phyloP scores from a whole-genome alignment of 92 coral and sea anemone genomes.

The Pocillopora grandis region DNA sequence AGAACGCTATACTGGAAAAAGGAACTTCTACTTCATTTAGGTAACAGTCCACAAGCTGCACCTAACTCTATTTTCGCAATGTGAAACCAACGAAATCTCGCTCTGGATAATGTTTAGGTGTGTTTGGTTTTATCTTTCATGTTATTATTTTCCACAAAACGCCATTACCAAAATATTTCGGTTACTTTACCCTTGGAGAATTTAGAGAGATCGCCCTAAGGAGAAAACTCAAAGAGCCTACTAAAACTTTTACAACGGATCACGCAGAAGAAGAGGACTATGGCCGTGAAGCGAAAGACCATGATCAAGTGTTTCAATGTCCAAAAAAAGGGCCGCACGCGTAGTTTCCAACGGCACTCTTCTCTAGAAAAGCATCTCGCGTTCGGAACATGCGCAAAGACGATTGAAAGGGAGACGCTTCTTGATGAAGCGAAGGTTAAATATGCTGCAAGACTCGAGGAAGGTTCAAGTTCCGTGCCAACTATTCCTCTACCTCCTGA shows the following conservation, averaged over 20 bases:
- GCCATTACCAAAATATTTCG: conserved; percentile 22
- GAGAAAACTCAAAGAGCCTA: background rate
- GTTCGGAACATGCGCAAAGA: conserved; percentile 37
- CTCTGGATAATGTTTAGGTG: background rate
- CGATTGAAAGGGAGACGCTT: background rate
- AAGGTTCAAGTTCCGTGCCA: too few relatives aligned
- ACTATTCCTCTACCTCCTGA: too few relatives aligned
- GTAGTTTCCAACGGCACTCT: conserved; percentile 25
- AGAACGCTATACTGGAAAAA: too few relatives aligned
- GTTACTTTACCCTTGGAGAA: conserved; percentile 27
- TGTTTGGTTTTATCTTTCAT: background rate
- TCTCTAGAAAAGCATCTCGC: conserved; percentile 35
- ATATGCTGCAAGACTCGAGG: too few relatives aligned
- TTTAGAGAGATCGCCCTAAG: conserved; percentile 24
- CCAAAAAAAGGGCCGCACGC: conserved; percentile 40
- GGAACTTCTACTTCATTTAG: too few relatives aligned
- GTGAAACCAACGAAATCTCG: background rate
- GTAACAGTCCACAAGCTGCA: too few relatives aligned
- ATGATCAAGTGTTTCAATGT: conserved; percentile 22
- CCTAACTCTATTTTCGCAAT: too few relatives aligned
- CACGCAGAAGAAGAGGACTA: conserved; percentile 18
- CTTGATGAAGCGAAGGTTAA: too few relatives aligned
- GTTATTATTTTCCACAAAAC: conserved; percentile 23
- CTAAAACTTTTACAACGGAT: conserved; percentile 5
- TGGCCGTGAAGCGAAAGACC: conserved; percentile 16